A percentile compares a stretch with the other conserved stretches of the same genome.
Conservation (phyloP, 2,113 vertebrate species). For the Vulpes ferrilata region DNA sequence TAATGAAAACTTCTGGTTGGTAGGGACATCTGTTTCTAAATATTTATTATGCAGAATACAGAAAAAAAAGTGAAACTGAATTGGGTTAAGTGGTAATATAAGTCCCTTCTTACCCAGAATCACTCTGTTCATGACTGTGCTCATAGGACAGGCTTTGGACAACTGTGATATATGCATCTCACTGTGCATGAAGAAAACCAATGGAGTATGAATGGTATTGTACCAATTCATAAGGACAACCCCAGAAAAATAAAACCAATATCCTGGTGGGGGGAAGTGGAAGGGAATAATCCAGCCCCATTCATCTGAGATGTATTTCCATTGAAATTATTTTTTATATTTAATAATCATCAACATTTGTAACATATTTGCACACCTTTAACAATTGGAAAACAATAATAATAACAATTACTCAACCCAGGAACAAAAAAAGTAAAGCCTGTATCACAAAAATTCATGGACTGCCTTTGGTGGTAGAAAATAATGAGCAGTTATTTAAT, state of each 20-base stretch:
- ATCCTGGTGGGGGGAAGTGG: neutral
- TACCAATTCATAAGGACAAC: neutral
- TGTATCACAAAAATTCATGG: neutral
- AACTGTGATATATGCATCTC: neutral
- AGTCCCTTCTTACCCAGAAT: neutral
- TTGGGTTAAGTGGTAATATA: neutral
- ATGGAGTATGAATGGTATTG: neutral
- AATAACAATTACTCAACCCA: neutral
- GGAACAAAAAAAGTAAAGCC: neutral
- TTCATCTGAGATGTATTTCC: neutral
- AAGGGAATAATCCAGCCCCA: neutral
- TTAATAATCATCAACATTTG: neutral
- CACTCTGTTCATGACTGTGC: neutral
- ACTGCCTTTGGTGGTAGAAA: neutral
- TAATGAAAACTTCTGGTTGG: conserved; percentile 52
- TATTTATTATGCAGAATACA: neutral
- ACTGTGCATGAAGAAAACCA: neutral
- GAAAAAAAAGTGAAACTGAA: neutral
- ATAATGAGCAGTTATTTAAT: neutral
- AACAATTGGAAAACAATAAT: neutral
- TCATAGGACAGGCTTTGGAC: neutral
- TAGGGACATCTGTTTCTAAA: conserved; percentile 64
- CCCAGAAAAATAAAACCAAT: conserved; percentile 20
- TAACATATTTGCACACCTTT: neutral
- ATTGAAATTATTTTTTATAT: conserved; percentile 1